Evolutionary conservation across 2,797 vertebrate species (phyloP).

Genomic region (Streptopelia turtur): DNA sequence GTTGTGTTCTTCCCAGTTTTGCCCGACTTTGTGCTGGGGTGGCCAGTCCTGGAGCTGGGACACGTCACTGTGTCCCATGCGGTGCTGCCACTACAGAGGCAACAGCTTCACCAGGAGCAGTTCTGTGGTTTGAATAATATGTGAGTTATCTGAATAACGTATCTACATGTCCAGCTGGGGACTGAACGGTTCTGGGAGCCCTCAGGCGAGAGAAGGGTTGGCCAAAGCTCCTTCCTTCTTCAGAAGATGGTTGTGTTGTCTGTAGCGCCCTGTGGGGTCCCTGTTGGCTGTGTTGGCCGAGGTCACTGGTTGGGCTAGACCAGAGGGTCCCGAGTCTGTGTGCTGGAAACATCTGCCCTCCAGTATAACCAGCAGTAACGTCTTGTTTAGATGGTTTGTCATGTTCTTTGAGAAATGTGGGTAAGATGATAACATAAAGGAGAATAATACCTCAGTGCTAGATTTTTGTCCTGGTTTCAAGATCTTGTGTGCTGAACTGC

Average conservation of each 20-base stretch:
- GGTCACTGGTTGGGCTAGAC: too few relatives aligned
- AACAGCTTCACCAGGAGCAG: not conserved
- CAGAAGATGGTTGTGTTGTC: too few relatives aligned
- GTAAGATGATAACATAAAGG: not conserved
- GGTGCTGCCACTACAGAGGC: not conserved
- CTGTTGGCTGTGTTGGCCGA: too few relatives aligned
- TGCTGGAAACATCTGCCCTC: not conserved
- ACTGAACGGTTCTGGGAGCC: not conserved
- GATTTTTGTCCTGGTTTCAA: not conserved
- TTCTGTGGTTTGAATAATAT: not conserved
- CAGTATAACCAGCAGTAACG: accelerated
- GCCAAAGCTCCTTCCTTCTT: not conserved
- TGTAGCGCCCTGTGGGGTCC: not conserved
- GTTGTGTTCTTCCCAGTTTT: not conserved
- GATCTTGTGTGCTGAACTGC: not conserved
- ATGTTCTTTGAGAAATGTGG: not conserved
- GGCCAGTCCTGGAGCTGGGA: not conserved
- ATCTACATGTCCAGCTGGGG: not conserved
- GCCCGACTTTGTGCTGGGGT: not conserved
- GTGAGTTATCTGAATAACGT: not conserved
- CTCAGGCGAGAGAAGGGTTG: not conserved
- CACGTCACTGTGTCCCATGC: not conserved
- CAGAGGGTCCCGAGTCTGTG: not conserved
- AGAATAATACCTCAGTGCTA: not conserved
- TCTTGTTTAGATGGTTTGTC: not conserved